Evolutionary conservation across 2,113 vertebrate species (phyloP).

Genomic region (Channa argus): DNA sequence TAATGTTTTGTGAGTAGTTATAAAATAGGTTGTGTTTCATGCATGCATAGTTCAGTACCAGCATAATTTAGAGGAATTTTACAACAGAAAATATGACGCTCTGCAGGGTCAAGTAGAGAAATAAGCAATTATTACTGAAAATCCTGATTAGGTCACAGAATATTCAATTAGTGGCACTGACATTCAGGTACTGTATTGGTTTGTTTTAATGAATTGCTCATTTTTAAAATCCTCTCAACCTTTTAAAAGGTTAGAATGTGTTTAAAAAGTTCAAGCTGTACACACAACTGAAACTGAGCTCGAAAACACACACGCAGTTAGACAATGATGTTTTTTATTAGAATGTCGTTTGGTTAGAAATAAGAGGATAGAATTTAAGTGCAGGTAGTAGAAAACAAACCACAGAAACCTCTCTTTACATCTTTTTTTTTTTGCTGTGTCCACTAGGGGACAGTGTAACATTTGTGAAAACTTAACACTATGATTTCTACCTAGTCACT

Average conservation of each 20-base stretch:
- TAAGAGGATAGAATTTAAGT: too few relatives aligned
- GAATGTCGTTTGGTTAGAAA: neutral
- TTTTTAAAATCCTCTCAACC: conserved; percentile 6
- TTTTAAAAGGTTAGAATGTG: neutral
- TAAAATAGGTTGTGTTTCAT: neutral
- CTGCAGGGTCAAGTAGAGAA: neutral
- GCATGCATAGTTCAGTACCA: neutral
- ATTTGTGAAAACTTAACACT: neutral
- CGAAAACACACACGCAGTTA: neutral
- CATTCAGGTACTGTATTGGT: neutral
- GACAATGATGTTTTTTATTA: neutral
- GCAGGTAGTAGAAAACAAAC: neutral
- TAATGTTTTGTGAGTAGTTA: neutral
- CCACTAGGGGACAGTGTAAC: conserved; percentile 73
- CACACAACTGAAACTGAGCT: neutral
- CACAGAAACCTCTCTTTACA: conserved; percentile 22
- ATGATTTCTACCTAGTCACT: conserved; percentile 29
- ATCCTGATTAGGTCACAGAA: neutral
- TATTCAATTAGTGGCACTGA: neutral
- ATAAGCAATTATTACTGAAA: neutral
- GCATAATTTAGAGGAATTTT: neutral
- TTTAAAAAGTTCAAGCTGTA: neutral
- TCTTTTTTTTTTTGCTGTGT: conserved; percentile 3
- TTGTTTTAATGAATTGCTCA: neutral
- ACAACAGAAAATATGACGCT: neutral